Evolutionary conservation across 64 coral and sea anemone genomes (phyloP), one percentile per base, ranked within the genome.

Genomic region (Actinia equina): DNA sequence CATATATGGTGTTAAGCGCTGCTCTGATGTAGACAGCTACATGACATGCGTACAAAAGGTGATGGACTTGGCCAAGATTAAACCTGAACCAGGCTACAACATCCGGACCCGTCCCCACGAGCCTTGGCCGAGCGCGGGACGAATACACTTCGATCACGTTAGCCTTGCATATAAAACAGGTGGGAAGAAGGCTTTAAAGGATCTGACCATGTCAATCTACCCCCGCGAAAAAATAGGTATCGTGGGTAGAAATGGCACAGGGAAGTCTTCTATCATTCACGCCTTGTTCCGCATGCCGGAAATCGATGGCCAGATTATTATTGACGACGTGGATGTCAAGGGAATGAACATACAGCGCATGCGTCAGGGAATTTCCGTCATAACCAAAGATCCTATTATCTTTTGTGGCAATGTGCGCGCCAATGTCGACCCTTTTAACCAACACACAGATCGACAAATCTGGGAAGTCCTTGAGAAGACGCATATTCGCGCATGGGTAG

Each of bases 301-400:
- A 13, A 30, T 83, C 10, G 83, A 69, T 59, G 91, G 94, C 2
- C 86, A 93, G 86, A 88, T 97, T 14, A 84, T 80, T 18, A 63
- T 97, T 74, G 94, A 97, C 84, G 91, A 87, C 45, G 89, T 97
- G n/a, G 85, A 87, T 71, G 86, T 97, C 8, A 93, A 74, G 69
- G 89, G 71, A 77, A 89, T 97, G 49, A 84, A 97, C 74, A 23
- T 93, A 61, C 62, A 57, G 52, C 45, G 59, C 37, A 84, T 77
- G 43, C 88, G 91, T 41, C 86, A 86, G n/a, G 94, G 88, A 7
- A 83, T 97, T 3, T 82, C 71, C 42, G 43, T 97, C 43, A 90
- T 97, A 59, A 78, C 91, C 16, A 89, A 93, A 22, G 89, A 87
- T 23, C 88, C 91, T 27, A 76, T 88, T 45, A 55, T 97, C 17